phyloP scores from a whole-genome alignment of 2,888 invertebrate genomes.

The Boloria selene region DNA sequence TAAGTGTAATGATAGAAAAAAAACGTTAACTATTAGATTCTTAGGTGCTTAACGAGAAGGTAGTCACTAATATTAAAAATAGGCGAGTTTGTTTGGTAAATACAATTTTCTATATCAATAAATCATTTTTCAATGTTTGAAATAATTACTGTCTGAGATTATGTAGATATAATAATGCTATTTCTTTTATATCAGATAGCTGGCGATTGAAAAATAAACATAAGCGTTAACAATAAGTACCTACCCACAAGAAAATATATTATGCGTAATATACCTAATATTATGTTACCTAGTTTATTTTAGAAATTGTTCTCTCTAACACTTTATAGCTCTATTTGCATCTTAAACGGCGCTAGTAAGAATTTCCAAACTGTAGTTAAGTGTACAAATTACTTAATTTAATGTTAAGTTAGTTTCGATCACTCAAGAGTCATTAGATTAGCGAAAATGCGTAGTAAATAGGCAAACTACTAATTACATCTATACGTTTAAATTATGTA shows the following conservation, averaged over 20 bases:
- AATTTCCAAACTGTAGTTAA: constrained; percentile 81
- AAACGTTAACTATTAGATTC: not conserved
- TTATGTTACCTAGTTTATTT: not conserved
- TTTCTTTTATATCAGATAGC: too few species aligned
- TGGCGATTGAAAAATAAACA: too few species aligned
- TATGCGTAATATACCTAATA: not conserved
- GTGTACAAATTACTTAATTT: constrained; percentile 82
- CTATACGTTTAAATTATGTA: not conserved
- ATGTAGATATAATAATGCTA: too few species aligned
- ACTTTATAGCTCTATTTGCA: constrained; percentile 50
- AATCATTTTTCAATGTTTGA: too few species aligned
- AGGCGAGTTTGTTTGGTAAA: too few species aligned
- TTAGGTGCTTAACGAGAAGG: too few species aligned
- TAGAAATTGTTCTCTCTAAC: constrained; percentile 44
- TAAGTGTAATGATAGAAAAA: not conserved
- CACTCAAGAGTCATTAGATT: constrained; percentile 64
- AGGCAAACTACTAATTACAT: constrained; percentile 9
- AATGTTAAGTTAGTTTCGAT: constrained; percentile 76
- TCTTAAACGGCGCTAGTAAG: constrained; percentile 69
- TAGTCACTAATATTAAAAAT: too few species aligned
- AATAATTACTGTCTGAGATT: too few species aligned
- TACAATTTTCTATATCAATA: too few species aligned
- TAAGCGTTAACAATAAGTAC: too few species aligned
- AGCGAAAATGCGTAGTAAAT: constrained; percentile 22
- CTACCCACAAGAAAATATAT: not conserved